These are phyloP conservation scores for Poeciliopsis retropinna DNA, from an alignment of 2,113 vertebrate genomes.

Conservation along the genomic window DNA sequence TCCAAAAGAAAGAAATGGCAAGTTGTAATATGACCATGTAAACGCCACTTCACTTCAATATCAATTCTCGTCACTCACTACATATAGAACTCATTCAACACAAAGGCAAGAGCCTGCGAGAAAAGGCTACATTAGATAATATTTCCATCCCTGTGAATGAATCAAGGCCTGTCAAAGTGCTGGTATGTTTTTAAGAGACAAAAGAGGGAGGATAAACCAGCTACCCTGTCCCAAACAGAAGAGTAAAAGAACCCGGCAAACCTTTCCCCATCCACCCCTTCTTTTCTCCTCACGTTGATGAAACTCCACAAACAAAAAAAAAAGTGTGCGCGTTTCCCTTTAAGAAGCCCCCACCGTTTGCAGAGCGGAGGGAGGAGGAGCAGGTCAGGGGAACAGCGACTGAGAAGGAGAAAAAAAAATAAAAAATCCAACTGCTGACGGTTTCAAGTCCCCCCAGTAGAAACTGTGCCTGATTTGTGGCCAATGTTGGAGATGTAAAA, in stretches of 20 bases:
- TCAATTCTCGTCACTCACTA: neutral
- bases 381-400: conserved; percentile 85
- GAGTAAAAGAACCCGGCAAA: conserved; percentile 34
- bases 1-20: too few species aligned
- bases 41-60: too few species aligned
- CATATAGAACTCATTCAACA: neutral
- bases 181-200: neutral
- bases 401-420: conserved; percentile 71
- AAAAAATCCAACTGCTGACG: conserved; percentile 79
- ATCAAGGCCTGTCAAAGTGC: neutral
- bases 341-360: conserved; percentile 80
- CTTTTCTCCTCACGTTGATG: conserved; percentile 54
- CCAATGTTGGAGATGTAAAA: conserved; percentile 85
- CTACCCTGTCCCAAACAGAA: conserved; percentile 10
- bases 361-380: conserved; percentile 77
- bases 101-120: neutral
- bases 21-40: too few species aligned
- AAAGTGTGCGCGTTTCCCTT: conserved; percentile 74
- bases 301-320: conserved; percentile 66
- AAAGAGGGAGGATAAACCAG: neutral
- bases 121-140: neutral
- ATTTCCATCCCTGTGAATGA: neutral
- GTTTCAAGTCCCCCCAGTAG: conserved; percentile 86
- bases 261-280: conserved; percentile 33
- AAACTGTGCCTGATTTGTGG: conserved; percentile 88